phyloP scores from a whole-genome alignment of 2,888 invertebrate species.

The Leucophenga maculata region DNA sequence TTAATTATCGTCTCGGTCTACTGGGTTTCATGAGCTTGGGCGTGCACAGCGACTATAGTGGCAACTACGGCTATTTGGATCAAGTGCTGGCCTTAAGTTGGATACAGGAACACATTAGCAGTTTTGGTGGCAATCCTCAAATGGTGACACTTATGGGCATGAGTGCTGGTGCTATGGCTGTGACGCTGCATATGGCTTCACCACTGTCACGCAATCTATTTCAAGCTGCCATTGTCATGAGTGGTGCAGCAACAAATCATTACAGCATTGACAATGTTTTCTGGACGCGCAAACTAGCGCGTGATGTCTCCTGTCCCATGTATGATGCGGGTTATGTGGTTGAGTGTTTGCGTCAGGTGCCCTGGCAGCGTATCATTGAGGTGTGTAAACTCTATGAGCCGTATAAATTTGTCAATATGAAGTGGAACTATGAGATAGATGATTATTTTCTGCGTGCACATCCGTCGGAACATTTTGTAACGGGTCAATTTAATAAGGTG shows the following conservation, averaged over 20 bases:
- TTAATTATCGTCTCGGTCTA: constrained; percentile 68
- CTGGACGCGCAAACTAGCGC: constrained; percentile 77
- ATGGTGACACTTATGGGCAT: constrained; percentile 78
- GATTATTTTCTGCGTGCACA: constrained; percentile 76
- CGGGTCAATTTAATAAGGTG: constrained; percentile 75
- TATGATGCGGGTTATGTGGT: constrained; percentile 74
- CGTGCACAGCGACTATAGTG: constrained; percentile 75
- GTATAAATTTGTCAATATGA: constrained; percentile 56
- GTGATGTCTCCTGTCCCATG: constrained; percentile 75
- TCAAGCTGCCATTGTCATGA: constrained; percentile 79
- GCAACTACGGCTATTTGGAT: constrained; percentile 80
- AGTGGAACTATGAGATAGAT: constrained; percentile 75
- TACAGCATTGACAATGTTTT: constrained; percentile 73
- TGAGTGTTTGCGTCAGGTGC: constrained; percentile 73
- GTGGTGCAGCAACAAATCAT: constrained; percentile 76
- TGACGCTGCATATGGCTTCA: constrained; percentile 75
- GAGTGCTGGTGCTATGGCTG: constrained; percentile 73
- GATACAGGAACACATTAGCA: constrained; percentile 77
- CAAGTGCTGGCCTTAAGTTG: constrained; percentile 79
- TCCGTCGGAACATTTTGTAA: constrained; percentile 74
- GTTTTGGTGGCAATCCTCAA: constrained; percentile 79
- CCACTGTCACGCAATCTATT: constrained; percentile 79
- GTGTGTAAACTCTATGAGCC: constrained; percentile 55
- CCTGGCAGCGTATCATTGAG: constrained; percentile 54
- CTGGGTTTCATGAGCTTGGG: constrained; percentile 77